These are phyloP conservation scores for Pelagia noctiluca DNA, from an alignment of 30 jellyfish, hydroid and myxozoan genomes.

Conservation along the genomic window DNA sequence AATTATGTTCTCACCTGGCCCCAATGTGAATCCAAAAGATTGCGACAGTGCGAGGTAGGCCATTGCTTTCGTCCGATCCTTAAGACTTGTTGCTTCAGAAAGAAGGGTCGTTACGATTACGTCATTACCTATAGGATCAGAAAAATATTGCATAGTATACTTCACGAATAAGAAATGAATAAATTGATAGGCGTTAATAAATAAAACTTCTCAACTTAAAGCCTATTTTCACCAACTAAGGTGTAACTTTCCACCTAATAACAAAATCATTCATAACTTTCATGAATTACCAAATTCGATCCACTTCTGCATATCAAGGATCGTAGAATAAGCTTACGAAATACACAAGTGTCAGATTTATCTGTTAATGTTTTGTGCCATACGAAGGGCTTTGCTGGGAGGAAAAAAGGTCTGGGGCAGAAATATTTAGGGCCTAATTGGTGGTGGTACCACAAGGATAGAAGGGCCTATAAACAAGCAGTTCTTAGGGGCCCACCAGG, in stretches of 20 bases:
- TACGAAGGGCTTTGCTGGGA: too few relatives aligned
- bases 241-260: not conserved
- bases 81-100: conserved; percentile 73
- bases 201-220: not conserved
- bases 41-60: conserved; percentile 74
- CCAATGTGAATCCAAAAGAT: conserved; percentile 82
- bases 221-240: not conserved
- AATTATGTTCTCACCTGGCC: conserved; percentile 80
- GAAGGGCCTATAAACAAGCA: too few relatives aligned
- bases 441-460: too few relatives aligned
- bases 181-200: not conserved
- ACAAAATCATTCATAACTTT: not conserved
- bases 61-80: conserved; percentile 82
- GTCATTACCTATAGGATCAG: conserved; percentile 62
- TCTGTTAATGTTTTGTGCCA: too few relatives aligned
- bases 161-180: not conserved
- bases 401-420: too few relatives aligned
- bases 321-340: too few relatives aligned
- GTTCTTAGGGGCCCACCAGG: too few relatives aligned
- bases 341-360: too few relatives aligned
- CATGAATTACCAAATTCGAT: not conserved
- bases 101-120: conserved; percentile 74
- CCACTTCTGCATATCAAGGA: not conserved
- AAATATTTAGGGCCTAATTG: too few relatives aligned
- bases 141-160: not conserved